A percentile compares a stretch with the other conserved stretches of the same genome.
Conservation (phyloP, 2,113 vertebrate species). For the Catharus fuscescens region DNA sequence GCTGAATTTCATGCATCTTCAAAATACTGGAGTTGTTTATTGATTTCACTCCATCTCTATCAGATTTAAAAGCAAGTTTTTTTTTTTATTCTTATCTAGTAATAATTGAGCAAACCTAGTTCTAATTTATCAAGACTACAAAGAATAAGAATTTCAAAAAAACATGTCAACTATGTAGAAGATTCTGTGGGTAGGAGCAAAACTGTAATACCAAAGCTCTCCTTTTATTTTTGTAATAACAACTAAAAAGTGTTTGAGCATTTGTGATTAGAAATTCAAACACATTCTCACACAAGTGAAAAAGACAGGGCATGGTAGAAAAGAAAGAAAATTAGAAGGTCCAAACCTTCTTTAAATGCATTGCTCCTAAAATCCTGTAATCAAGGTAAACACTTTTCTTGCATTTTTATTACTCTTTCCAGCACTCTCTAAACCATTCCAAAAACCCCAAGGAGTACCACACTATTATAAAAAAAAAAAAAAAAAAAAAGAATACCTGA, state of each 20-base stretch:
- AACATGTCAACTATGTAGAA: background rate
- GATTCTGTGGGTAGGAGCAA: background rate
- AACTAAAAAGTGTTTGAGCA: background rate
- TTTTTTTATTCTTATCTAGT: background rate
- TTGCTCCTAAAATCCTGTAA: background rate
- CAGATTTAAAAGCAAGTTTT: background rate
- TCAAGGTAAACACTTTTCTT: background rate
- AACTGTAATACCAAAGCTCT: background rate
- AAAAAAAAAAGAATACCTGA: background rate
- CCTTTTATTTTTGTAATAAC: background rate
- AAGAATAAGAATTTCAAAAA: background rate
- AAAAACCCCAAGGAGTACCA: background rate
- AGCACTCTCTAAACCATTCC: background rate
- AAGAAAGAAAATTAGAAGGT: background rate
- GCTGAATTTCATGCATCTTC: background rate
- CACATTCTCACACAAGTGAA: background rate
- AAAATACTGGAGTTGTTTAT: background rate
- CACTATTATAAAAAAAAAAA: background rate
- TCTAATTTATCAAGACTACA: background rate
- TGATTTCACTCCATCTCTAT: background rate
- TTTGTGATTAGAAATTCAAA: background rate
- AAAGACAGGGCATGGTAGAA: fast-evolving
- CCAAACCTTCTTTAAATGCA: background rate
- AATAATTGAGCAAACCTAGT: background rate
- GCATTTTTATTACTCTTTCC: background rate